Base-by-base conservation (phyloP, 2,888 invertebrate genomes). In the Lasioglossum leucozonium region DNA sequence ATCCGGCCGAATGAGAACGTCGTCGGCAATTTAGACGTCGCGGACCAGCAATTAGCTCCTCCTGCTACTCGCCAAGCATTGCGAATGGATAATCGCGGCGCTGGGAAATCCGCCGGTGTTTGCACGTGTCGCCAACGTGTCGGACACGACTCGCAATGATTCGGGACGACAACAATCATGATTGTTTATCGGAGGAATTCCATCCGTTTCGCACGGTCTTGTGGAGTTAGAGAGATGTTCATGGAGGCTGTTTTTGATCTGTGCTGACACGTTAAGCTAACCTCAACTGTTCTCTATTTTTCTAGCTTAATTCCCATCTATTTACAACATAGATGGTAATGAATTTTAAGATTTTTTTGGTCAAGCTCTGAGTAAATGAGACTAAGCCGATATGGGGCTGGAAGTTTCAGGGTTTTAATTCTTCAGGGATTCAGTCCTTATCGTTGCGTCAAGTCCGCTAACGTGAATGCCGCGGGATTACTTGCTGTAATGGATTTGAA, bases 1-100 rank as follows among this genome's bases (percentile, higher is more conserved):
- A 76, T 13, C 40, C 30, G 65, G 44, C 44, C 65, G 85, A 78
- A 81, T 77, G 71, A 65, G 73, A 85, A 26, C 55, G 67, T 71
- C 44, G 51, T 65, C 65, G 81, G 55, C 51, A 76, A 83, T 75
- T 80, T 80, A 75, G 62, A 69, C 47, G 62, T 67, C 26, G 55
- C 30, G 55, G 37, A 42, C 22, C 47, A 55, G 42, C 58, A 76
- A 86, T 86, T 86, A 78, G 55, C 22, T 10, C 62, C 62, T 62
- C 58, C 30, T 13, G 26, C 26, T 34, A 51, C 40, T 65, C 44
- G n/a, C 30, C 72, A 18, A 44, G 40, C 72, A 44, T 73, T 72
- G 72, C 65, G 58, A 77, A 81, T 81, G 37, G 65, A 77, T 73
- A 44, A 58, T 77, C 16, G 77, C 22, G 16, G 6, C 42, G 10